phyloP scores from a whole-genome alignment of 2,888 invertebrate genomes.

The Monopis laevigella region DNA sequence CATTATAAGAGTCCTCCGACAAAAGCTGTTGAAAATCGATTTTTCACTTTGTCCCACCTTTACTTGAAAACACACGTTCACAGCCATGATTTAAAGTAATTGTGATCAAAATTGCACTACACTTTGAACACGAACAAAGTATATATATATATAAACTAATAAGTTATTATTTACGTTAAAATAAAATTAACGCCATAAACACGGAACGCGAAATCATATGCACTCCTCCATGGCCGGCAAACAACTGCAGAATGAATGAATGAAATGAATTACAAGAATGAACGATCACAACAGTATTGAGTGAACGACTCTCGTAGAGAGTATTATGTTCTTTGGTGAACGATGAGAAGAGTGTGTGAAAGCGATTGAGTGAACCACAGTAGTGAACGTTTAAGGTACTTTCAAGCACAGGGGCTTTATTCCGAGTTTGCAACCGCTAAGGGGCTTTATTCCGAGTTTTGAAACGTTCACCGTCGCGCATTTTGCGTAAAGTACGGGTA shows the following conservation, averaged over 20 bases:
- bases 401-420: no score
- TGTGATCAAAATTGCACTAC: conserved; percentile 29
- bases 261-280: no score
- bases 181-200: conserved; percentile 2
- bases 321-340: no score
- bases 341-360: no score
- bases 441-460: no score
- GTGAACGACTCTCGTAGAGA: no score
- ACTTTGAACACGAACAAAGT: conserved; percentile 3
- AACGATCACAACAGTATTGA: no score
- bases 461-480: no score
- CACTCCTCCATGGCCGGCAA: conserved; percentile 7
- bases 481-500: no score
- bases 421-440: no score
- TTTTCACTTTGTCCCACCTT: conserved; percentile 54
- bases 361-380: no score
- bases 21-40: conserved; percentile 52
- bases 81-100: conserved; percentile 42
- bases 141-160: conserved; percentile 7
- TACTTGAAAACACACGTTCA: conserved; percentile 55
- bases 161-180: conserved; percentile 4
- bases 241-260: neutral
- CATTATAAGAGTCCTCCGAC: conserved; percentile 7
- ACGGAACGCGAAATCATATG: conserved; percentile 1
- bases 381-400: no score